A percentile compares a stretch with the other conserved stretches of the same genome.
Conservation (phyloP, 2,888 invertebrate genomes). For the Cephus pygmeus region DNA sequence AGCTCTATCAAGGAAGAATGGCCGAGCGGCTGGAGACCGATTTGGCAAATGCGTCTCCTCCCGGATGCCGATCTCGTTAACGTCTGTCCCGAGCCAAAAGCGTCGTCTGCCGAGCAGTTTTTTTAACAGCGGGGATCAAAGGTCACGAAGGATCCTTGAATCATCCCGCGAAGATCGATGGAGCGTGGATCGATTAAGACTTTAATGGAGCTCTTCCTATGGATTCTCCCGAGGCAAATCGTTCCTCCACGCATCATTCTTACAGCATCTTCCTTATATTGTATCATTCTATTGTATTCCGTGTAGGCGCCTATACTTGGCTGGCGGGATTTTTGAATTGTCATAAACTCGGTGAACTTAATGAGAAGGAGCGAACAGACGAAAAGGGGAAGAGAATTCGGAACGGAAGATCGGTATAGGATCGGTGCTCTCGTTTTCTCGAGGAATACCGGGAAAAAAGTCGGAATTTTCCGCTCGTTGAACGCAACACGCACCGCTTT, state of each 20-base stretch:
- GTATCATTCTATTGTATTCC: background rate
- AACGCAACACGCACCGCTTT: slow-evolving; percentile 56
- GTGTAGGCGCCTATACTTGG: background rate
- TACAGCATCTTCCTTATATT: background rate
- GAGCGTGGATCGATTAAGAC: background rate
- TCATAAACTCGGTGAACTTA: slow-evolving; percentile 3
- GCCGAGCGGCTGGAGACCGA: too few species aligned
- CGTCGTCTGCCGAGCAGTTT: background rate
- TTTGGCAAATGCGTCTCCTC: background rate
- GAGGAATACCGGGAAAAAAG: background rate
- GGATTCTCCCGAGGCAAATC: background rate
- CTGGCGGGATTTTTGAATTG: background rate
- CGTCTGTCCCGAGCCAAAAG: background rate
- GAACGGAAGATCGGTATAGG: background rate
- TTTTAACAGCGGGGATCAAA: background rate
- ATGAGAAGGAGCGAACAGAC: slow-evolving; percentile 13
- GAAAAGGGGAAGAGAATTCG: slow-evolving; percentile 11
- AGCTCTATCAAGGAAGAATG: too few species aligned
- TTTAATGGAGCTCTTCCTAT: background rate
- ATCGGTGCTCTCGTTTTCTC: background rate
- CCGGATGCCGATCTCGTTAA: background rate
- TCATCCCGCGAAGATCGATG: background rate
- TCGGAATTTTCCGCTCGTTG: slow-evolving; percentile 56
- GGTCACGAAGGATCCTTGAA: background rate
- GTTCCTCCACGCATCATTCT: background rate